These are phyloP conservation scores for Stichopus chloronotus DNA, from an alignment of 35 echinoderm and acorn worm species.

Conservation along the genomic window DNA sequence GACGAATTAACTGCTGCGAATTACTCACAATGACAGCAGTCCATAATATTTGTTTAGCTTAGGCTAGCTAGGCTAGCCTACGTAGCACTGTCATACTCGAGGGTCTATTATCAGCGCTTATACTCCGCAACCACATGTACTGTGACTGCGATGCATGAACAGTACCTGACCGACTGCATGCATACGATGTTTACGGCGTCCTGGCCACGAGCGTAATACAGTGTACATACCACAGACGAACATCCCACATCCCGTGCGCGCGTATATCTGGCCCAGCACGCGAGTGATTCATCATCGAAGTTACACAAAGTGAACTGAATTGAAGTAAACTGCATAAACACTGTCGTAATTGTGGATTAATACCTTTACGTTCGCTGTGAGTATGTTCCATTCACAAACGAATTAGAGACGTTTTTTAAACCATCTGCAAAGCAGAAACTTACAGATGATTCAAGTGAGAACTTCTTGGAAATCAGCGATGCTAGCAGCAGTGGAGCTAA, in stretches of 20 bases:
- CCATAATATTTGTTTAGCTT: too few species aligned
- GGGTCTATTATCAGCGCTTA: not conserved
- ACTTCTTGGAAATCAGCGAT: not conserved
- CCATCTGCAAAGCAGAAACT: constrained; percentile 10
- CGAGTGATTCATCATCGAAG: not conserved
- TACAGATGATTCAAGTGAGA: not conserved
- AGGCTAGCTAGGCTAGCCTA: too few species aligned
- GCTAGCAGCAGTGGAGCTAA: not conserved
- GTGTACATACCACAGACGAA: not conserved
- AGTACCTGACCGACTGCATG: not conserved
- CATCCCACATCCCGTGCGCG: not conserved
- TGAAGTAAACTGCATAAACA: not conserved
- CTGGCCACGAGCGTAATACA: not conserved
- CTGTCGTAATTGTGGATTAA: constrained; percentile 1
- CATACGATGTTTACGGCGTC: not conserved
- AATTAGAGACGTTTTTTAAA: not conserved
- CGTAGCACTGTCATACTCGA: not conserved
- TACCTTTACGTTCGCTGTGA: constrained; percentile 6
- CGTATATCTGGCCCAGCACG: not conserved
- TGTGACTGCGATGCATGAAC: not conserved
- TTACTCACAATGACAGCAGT: too few species aligned
- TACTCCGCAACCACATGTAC: not conserved
- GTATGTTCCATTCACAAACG: not conserved
- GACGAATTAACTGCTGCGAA: too few species aligned
- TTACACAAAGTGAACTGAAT: not conserved